Conservation (phyloP, 2,888 invertebrate genomes). For the Lasioglossum lativentre region DNA sequence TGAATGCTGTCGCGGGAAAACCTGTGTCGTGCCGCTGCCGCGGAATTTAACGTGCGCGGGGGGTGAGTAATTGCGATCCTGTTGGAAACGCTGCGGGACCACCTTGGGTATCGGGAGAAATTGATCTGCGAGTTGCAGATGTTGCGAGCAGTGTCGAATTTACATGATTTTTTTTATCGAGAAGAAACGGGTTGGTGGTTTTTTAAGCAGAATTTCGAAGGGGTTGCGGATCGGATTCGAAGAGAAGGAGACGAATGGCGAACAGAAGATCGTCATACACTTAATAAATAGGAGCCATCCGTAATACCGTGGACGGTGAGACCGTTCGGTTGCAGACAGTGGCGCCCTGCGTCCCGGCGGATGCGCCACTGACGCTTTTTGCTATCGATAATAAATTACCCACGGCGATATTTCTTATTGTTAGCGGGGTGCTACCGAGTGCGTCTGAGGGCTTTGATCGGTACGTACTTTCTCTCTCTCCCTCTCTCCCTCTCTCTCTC, state of each 20-base stretch:
- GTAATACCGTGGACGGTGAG: slow-evolving; percentile 74
- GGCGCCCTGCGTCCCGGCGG: slow-evolving; percentile 62
- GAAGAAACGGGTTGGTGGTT: not conserved
- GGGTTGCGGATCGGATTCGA: not conserved
- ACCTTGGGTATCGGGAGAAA: not conserved
- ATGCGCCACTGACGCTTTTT: slow-evolving; percentile 77
- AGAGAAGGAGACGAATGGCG: slow-evolving; percentile 34
- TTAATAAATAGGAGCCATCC: slow-evolving; percentile 82
- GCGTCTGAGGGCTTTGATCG: slow-evolving; percentile 82
- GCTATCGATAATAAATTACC: slow-evolving; percentile 83
- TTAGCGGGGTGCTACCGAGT: slow-evolving; percentile 79
- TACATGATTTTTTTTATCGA: no score
- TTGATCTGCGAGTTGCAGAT: not conserved
- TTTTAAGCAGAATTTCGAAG: not conserved
- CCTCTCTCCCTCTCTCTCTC: not conserved
- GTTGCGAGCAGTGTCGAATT: not conserved
- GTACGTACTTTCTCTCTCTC: slow-evolving; percentile 67
- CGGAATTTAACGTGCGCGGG: not conserved
- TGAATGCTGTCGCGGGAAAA: slow-evolving; percentile 6
- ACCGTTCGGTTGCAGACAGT: slow-evolving; percentile 60
- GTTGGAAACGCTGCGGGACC: not conserved
- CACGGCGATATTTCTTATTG: slow-evolving; percentile 83
- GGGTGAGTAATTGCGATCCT: not conserved
- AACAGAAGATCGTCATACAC: slow-evolving; percentile 65
- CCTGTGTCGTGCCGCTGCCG: not conserved